Percentiles rank a stretch among this genome's conserved stretches.
These are phyloP conservation scores for Scrobipalpa costella DNA, from an alignment of 2,888 invertebrate genomes.

Conservation along the genomic window DNA sequence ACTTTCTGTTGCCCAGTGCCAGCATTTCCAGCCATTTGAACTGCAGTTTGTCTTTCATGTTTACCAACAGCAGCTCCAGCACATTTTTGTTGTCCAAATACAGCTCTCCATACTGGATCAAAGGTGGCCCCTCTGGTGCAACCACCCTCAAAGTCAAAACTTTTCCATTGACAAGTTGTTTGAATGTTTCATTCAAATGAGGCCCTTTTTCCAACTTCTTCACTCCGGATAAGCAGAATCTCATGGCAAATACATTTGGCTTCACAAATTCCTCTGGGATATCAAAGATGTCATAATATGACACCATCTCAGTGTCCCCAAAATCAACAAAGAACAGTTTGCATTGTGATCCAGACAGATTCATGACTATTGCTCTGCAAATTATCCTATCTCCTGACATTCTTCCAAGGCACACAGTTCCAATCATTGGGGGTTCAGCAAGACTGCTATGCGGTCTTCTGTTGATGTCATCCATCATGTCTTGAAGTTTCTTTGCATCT, in stretches of 20 bases:
- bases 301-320: conserved; percentile 88
- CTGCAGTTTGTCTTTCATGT: conserved; percentile 66
- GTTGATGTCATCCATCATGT: conserved; percentile 88
- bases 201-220: conserved; percentile 82
- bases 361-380: conserved; percentile 89
- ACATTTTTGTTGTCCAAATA: conserved; percentile 82
- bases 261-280: conserved; percentile 87
- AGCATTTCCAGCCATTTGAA: conserved; percentile 67
- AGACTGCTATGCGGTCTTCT: conserved; percentile 82
- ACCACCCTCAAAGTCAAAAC: conserved; percentile 84
- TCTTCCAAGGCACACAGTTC: conserved; percentile 88
- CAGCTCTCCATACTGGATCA: conserved; percentile 88
- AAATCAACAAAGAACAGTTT: conserved; percentile 91
- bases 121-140: conserved; percentile 84
- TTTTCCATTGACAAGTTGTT: conserved; percentile 83
- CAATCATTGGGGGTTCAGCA: conserved; percentile 85
- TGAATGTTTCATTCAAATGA: conserved; percentile 86
- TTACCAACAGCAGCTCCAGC: conserved; percentile 77
- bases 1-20: conserved; percentile 61
- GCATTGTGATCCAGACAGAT: conserved; percentile 85
- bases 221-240: conserved; percentile 87
- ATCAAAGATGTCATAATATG: conserved; percentile 86
- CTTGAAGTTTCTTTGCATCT: conserved; percentile 81
- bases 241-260: conserved; percentile 87
- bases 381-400: conserved; percentile 85